A percentile compares a stretch with the other conserved stretches of the same genome.
Evolutionary conservation across 2,888 invertebrate species (phyloP).

Genomic region (Lepidochitona cinerea): DNA sequence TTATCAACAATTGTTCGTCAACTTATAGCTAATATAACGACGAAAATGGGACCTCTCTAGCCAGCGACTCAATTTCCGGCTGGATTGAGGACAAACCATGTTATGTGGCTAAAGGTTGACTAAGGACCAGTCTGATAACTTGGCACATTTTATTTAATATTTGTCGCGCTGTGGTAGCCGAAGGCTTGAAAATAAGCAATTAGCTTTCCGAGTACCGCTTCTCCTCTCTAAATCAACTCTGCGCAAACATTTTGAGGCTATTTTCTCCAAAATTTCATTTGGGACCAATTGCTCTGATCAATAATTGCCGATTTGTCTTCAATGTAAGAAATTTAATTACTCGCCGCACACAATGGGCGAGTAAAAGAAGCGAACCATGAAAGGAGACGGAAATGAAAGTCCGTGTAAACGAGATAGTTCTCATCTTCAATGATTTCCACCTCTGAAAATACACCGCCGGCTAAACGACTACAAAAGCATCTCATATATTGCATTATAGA

Average conservation of each 20-base stretch:
- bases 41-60: background rate
- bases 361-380: slow-evolving; percentile 1
- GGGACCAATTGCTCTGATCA: slow-evolving; percentile 4
- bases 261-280: slow-evolving; percentile 3
- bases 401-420: background rate
- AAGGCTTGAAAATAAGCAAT: slow-evolving; percentile 1
- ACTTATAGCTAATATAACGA: background rate
- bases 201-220: background rate
- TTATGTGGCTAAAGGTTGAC: background rate
- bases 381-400: background rate
- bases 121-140: background rate
- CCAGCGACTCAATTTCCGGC: background rate
- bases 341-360: background rate
- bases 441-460: background rate
- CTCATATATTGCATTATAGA: slow-evolving; percentile 5
- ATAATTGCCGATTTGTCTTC: slow-evolving; percentile 7
- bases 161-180: slow-evolving; percentile 1
- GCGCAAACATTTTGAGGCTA: slow-evolving; percentile 3
- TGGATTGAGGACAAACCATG: background rate
- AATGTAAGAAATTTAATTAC: slow-evolving; percentile 8
- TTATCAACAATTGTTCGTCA: too few relatives aligned
- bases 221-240: background rate
- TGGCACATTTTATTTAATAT: slow-evolving; percentile 4
- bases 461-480: slow-evolving; percentile 4
- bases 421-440: background rate